Evolutionary conservation across 2,888 invertebrate genomes (phyloP), one percentile per base, ranked within the genome.

Genomic region (Pardosa pseudoannulata): DNA sequence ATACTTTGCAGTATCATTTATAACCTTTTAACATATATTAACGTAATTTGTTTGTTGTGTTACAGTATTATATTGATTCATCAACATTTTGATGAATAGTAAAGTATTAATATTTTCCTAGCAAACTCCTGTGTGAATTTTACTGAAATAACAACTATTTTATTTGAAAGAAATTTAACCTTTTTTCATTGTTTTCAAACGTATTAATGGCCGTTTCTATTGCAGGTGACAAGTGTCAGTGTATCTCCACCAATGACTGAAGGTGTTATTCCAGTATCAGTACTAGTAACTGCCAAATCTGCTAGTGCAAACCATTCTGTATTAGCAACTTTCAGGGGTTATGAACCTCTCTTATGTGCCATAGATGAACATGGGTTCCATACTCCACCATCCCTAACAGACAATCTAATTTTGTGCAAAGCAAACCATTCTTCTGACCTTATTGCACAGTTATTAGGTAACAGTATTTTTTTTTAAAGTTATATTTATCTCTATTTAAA

Each of bases 401-500:
- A 67, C 7, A 78, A 79, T 28, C 36, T 82, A n/a, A 74, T 87
- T 29, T n/a, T 87, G 1, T 67, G 56, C 41, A 80, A 68, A 31
- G 76, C 72, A 32, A 29, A 32, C 3, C 29, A 74, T 28, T 13
- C 56, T 23, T 19, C 62, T 46, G 73, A 76, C 23, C 23, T 41
- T 7, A 62, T 64, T 5, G 29, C 50, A 19, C 79, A 64, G 71
- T 90, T 85, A 16, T 89, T 88, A 70, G 91, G 85, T 86, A 41
- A 65, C 13, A 16, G 46, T 13, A 16, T 46, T 9, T 46, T 2
- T 46, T 46, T 36, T 36, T 36, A n/a, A n/a, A n/a, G n/a, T n/a
- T n/a, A n/a, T n/a, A n/a, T n/a, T n/a, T n/a, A n/a, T n/a, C n/a
- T n/a, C n/a, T n/a, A n/a, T n/a, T n/a, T n/a, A n/a, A n/a, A n/a